These are phyloP conservation scores for Microctonus aethiopoides DNA, from an alignment of 2,888 invertebrate species.

Conservation along the genomic window DNA sequence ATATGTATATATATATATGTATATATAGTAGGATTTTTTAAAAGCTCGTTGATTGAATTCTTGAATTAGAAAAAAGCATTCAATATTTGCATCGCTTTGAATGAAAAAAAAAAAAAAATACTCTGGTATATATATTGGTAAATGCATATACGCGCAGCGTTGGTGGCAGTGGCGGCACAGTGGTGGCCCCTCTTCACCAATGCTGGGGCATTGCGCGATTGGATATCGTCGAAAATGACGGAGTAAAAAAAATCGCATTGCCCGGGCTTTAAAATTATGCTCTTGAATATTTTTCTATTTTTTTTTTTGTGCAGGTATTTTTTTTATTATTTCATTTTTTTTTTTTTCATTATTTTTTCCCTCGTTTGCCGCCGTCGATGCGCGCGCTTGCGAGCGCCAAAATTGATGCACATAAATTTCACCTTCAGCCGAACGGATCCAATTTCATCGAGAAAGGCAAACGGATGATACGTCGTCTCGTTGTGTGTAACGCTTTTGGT, in stretches of 20 bases:
- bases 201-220: slow-evolving; percentile 24
- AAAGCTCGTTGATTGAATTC: slow-evolving; percentile 37
- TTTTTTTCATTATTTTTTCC: slow-evolving; percentile 14
- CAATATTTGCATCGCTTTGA: slow-evolving; percentile 38
- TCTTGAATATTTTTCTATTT: slow-evolving; percentile 30
- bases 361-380: slow-evolving; percentile 24
- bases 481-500: slow-evolving; percentile 32
- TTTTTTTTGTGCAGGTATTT: neutral
- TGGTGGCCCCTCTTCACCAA: slow-evolving; percentile 19
- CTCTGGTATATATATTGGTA: neutral
- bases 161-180: slow-evolving; percentile 26
- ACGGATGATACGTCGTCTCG: slow-evolving; percentile 35
- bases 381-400: slow-evolving; percentile 36
- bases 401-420: slow-evolving; percentile 60
- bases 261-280: slow-evolving; percentile 32
- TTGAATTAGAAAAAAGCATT: slow-evolving; percentile 38
- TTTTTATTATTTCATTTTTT: neutral
- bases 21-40: slow-evolving; percentile 9
- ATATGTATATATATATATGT: neutral
- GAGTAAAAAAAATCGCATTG: slow-evolving; percentile 33
- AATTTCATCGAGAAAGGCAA: slow-evolving; percentile 36
- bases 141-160: slow-evolving; percentile 11
- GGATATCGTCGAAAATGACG: slow-evolving; percentile 36
- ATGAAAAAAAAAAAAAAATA: slow-evolving; percentile 15
- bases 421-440: slow-evolving; percentile 44